Conservation (phyloP, 2,113 vertebrate species). For the Sphaerodactylus townsendi region DNA sequence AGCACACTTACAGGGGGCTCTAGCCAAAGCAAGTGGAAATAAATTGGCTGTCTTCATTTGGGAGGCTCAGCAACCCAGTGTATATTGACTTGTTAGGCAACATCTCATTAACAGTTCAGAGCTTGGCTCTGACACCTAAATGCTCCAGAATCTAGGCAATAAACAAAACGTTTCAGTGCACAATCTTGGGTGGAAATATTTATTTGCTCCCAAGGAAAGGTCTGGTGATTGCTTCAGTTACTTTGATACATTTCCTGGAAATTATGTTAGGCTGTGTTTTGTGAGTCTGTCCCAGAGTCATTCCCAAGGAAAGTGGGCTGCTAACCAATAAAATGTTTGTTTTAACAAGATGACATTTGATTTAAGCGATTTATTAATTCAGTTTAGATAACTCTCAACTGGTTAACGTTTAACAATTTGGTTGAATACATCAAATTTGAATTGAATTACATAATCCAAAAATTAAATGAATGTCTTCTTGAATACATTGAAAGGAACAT, state of each 20-base stretch:
- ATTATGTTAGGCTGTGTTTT: neutral
- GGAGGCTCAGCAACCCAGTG: conserved; percentile 21
- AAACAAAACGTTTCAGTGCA: conserved; percentile 12
- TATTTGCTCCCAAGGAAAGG: neutral
- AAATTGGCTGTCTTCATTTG: conserved; percentile 54
- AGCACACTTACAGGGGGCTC: conserved; percentile 34
- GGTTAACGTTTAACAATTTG: too few relatives aligned
- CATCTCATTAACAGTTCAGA: conserved; percentile 2
- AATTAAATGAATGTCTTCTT: neutral
- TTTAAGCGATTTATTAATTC: neutral
- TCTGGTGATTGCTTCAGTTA: neutral
- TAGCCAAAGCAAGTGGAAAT: conserved; percentile 41
- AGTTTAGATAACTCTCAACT: neutral
- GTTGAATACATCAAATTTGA: neutral
- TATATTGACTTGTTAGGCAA: conserved; percentile 8
- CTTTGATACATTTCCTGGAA: neutral
- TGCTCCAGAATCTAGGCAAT: neutral
- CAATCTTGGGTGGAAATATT: neutral
- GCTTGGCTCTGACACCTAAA: conserved; percentile 6
- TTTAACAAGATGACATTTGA: neutral
- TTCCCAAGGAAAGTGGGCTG: neutral
- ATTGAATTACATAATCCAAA: neutral
- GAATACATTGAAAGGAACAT: neutral
- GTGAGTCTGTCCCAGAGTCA: neutral
- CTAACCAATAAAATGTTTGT: neutral